phyloP scores from a whole-genome alignment of 2,797 vertebrate species.

The Oceanodroma leucorhoa region DNA sequence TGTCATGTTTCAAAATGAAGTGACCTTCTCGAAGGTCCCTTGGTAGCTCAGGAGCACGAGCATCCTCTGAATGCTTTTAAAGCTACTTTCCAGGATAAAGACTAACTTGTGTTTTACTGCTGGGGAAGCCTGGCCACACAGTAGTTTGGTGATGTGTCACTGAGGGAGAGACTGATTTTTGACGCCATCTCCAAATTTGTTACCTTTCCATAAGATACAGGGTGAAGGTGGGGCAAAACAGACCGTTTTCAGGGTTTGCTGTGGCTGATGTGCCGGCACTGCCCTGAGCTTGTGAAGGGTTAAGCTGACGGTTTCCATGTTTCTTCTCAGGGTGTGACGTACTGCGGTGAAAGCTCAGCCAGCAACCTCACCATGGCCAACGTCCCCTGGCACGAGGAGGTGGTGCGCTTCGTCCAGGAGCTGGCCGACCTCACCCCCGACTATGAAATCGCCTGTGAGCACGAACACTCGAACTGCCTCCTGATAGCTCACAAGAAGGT shows the following conservation, averaged over 20 bases:
- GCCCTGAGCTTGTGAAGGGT: neutral
- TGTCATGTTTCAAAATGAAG: accelerated
- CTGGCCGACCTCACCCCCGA: constrained; percentile 82
- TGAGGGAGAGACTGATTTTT: neutral
- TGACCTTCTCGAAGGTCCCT: accelerated
- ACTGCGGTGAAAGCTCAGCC: constrained; percentile 92
- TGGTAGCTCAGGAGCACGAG: neutral
- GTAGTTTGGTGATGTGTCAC: neutral
- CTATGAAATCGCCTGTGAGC: constrained; percentile 91
- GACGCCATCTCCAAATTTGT: neutral
- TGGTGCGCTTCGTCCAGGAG: constrained; percentile 86
- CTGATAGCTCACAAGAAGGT: constrained; percentile 92
- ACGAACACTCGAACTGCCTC: constrained; percentile 93
- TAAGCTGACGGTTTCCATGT: neutral
- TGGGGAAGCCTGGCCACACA: neutral
- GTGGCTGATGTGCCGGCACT: accelerated
- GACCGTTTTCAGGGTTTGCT: neutral
- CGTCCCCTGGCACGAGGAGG: constrained; percentile 94
- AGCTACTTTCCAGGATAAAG: neutral
- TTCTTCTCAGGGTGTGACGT: constrained; percentile 87
- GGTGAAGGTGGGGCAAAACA: accelerated
- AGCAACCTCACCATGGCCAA: constrained; percentile 96
- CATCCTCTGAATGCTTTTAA: neutral
- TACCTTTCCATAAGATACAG: accelerated
- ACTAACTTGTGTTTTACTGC: too few relatives aligned